Base-by-base conservation (phyloP, 2,888 invertebrate genomes). In the Caenorhabditis zanzibari region DNA sequence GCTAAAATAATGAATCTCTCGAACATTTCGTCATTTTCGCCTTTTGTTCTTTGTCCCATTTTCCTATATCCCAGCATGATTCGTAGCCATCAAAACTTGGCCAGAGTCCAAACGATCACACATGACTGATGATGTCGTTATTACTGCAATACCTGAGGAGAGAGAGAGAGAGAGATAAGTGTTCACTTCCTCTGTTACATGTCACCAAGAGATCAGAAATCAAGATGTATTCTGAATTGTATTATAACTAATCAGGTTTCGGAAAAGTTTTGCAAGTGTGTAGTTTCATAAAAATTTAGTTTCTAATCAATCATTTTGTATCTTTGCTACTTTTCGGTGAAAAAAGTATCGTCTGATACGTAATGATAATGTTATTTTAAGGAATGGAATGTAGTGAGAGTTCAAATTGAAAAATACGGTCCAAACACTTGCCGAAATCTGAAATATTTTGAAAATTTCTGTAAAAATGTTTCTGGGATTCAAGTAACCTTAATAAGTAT, bases 101-200 rank as follows among this genome's bases (percentile, higher is more conserved):
- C 52, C 52, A 54, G 16, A 75, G 64, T 75, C 59, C 68, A 76
- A 69, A 59, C 68, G 61, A 58, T 56, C 75, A 49, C 49, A 61
- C 49, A 49, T 61, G 73, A 73, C 73, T 61, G 61, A 73, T 61
- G n/a, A n/a, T 73, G 49, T 61, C 52, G 41, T 58, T 76, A 76
- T 76, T 76, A 76, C 76, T 76, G 68, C 76, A 52, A n/a, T 28
- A 44, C 12, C 22, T 22, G 9, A 7, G 24, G 26, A 54, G 54
- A 16, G 26, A 1, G 19, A 24, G 9, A 6, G n/a, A 28, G n/a
- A 64, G 28, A 64, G 28, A 49, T 64, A 64, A 64, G 47, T 35
- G 66, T 66, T 66, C 66, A n/a, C 66, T 52, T 35, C 32, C 47
- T 16, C 28, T 32, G 41, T 69, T 56, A 22, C 26, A 19, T 44